Conservation (phyloP, 2,113 vertebrate species). For the Drymodes brunneopygia region DNA sequence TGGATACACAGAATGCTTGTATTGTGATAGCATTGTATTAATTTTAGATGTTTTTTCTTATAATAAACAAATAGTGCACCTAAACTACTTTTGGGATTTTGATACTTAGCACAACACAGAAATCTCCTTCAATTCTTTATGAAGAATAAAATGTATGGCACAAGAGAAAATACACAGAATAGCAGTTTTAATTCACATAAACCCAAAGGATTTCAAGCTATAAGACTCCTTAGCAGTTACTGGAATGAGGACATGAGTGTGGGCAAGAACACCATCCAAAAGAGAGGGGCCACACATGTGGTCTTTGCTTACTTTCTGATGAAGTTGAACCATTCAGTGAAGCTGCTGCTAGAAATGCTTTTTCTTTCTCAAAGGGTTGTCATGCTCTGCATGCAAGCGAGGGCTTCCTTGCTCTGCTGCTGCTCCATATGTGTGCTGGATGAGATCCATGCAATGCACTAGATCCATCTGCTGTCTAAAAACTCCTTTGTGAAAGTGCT, state of each 20-base stretch:
- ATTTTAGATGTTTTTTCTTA: not conserved
- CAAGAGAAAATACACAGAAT: not conserved
- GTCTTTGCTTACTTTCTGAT: not conserved
- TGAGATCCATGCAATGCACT: not conserved
- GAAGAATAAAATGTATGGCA: not conserved
- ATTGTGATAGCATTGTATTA: not conserved
- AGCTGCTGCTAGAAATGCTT: not conserved
- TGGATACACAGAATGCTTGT: not conserved
- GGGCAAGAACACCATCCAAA: not conserved
- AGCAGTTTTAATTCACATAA: not conserved
- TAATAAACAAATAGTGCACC: not conserved
- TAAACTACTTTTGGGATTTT: not conserved
- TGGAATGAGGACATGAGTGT: not conserved
- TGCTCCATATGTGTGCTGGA: not conserved
- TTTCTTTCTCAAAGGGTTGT: not conserved
- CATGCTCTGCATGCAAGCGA: not conserved
- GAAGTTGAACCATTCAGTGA: not conserved
- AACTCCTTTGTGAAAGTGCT: not conserved
- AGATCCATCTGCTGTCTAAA: conserved; percentile 18
- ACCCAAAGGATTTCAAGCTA: not conserved
- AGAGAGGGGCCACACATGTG: not conserved
- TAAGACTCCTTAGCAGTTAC: not conserved
- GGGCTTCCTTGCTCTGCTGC: not conserved
- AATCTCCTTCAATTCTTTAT: not conserved
- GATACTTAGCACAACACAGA: not conserved